A percentile compares a stretch with the other conserved stretches of the same genome.
These are phyloP conservation scores for Pseudocheirus occidentalis DNA, from an alignment of 2,797 vertebrate genomes.

Conservation along the genomic window DNA sequence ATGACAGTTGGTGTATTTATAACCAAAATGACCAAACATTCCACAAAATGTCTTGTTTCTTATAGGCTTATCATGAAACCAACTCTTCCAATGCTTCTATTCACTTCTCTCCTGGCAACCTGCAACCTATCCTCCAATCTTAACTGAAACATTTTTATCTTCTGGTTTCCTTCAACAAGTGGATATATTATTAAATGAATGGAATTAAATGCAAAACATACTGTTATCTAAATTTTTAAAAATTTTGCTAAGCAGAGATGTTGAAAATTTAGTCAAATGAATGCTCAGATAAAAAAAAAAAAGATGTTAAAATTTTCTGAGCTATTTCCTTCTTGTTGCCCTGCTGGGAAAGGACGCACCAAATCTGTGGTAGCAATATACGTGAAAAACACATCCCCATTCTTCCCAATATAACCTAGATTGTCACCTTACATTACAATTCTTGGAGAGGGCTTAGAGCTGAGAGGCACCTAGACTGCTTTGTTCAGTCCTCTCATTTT, in stretches of 20 bases:
- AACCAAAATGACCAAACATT: neutral
- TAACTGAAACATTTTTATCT: neutral
- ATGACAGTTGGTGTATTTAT: neutral
- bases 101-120: neutral
- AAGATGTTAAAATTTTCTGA: no score
- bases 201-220: neutral
- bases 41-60: neutral
- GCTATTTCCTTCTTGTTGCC: no score
- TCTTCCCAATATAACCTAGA: conserved; percentile 1
- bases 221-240: no score
- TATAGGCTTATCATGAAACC: neutral
- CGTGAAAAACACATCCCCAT: conserved; percentile 16
- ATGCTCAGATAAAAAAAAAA: no score
- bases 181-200: neutral
- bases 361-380: conserved; percentile 36
- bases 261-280: no score
- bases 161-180: neutral
- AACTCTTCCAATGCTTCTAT: neutral
- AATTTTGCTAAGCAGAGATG: no score
- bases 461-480: no score
- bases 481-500: no score
- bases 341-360: neutral
- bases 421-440: conserved; percentile 17
- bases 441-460: no score
- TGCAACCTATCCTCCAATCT: neutral